A percentile compares a stretch with the other conserved stretches of the same genome.
phyloP scores from a whole-genome alignment of 2,113 vertebrate genomes.

The Neopipo cinnamomea region DNA sequence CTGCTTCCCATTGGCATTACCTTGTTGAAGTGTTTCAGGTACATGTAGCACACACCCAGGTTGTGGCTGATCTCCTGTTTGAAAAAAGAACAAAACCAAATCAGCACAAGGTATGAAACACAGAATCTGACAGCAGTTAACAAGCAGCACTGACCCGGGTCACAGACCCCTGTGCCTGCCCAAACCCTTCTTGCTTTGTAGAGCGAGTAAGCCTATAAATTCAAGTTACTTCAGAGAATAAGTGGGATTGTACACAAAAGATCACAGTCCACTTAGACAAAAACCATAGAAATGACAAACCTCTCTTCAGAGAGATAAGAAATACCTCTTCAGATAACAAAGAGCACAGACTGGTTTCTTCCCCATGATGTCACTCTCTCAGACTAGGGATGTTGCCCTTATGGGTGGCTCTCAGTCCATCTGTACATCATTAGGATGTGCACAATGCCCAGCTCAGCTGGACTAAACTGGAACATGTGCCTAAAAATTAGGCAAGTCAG shows the following conservation, averaged over 20 bases:
- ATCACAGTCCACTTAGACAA: background rate
- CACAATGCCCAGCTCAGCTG: background rate
- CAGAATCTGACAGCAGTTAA: background rate
- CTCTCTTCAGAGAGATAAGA: background rate
- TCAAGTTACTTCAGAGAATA: background rate
- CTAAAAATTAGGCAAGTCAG: background rate
- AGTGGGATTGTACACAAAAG: background rate
- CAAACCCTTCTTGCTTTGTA: background rate
- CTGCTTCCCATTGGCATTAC: conserved; percentile 69
- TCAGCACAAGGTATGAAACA: background rate
- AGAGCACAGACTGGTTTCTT: background rate
- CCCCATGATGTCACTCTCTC: background rate
- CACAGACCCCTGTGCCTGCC: background rate
- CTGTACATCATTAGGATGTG: background rate
- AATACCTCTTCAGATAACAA: background rate
- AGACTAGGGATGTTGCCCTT: background rate
- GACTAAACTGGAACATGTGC: background rate
- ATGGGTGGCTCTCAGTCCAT: background rate
- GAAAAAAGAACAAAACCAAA: background rate
- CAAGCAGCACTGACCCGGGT: background rate
- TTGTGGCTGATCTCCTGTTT: conserved; percentile 94
- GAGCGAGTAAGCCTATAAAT: background rate
- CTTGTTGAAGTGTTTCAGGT: conserved; percentile 90
- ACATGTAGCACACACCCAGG: conserved; percentile 92
- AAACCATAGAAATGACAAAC: rapidly evolving